Conservation (phyloP, 2,888 invertebrate species). For the Furcula furcula region DNA sequence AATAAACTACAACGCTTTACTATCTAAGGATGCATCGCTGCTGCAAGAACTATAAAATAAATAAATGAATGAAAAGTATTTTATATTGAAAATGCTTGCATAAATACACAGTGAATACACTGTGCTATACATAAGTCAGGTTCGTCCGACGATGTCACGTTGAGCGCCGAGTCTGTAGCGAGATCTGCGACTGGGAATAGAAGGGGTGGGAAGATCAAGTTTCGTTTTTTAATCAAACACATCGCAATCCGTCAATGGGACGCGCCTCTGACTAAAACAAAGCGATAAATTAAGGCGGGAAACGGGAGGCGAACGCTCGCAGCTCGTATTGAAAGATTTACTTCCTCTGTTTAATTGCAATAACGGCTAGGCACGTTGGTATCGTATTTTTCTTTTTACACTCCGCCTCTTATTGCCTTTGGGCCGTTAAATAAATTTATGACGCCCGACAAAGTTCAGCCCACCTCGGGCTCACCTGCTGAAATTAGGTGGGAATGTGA, state of each 20-base stretch:
- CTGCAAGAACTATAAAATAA: too few species aligned
- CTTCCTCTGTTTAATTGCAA: constrained; percentile 82
- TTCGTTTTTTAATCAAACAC: constrained; percentile 78
- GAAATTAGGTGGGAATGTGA: constrained; percentile 78
- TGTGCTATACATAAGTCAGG: too few species aligned
- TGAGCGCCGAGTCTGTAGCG: too few species aligned
- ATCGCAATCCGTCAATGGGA: constrained; percentile 78
- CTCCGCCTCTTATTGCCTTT: constrained; percentile 81
- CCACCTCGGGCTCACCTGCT: constrained; percentile 68
- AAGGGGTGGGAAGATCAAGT: constrained; percentile 64
- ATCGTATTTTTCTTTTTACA: constrained; percentile 82
- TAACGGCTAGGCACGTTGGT: constrained; percentile 82
- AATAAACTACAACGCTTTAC: too few species aligned
- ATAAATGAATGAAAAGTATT: too few species aligned
- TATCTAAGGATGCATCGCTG: too few species aligned
- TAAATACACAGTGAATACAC: too few species aligned
- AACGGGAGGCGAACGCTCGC: constrained; percentile 73
- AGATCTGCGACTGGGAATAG: constrained; percentile 33
- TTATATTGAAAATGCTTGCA: too few species aligned
- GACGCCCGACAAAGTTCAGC: constrained; percentile 80
- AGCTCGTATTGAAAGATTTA: constrained; percentile 81
- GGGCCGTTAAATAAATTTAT: constrained; percentile 82
- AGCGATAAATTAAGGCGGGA: constrained; percentile 79
- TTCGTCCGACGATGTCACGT: too few species aligned
- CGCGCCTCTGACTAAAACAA: constrained; percentile 77